Conservation (phyloP, 2,888 invertebrate genomes). For the Tolmerus cingulatus region DNA sequence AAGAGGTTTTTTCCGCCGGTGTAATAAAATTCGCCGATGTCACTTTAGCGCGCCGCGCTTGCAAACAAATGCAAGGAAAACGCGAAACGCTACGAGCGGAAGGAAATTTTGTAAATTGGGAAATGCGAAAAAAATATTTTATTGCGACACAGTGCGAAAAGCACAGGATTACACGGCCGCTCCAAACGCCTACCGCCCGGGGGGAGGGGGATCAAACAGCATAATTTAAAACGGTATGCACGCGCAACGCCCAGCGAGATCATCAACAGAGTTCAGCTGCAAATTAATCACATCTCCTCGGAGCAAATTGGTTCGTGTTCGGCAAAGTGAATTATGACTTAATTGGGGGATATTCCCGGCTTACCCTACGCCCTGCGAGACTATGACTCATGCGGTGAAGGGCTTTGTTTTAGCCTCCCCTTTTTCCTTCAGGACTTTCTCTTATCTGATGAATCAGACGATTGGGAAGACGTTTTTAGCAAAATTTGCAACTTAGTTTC, state of each 20-base stretch:
- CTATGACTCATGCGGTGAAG: neutral
- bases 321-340: neutral
- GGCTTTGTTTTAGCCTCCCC: neutral
- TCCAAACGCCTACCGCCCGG: neutral
- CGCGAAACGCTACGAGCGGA: neutral
- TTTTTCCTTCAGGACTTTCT: neutral
- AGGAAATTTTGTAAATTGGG: neutral
- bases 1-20: neutral
- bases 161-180: neutral
- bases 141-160: neutral
- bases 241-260: neutral
- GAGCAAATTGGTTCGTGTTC: neutral
- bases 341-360: neutral
- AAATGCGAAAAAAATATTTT: neutral
- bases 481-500: neutral
- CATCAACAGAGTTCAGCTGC: neutral
- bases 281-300: neutral
- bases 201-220: too few relatives aligned
- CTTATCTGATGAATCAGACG: neutral
- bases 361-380: neutral
- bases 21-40: neutral
- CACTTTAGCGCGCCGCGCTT: neutral
- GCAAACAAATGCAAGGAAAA: neutral
- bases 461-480: neutral
- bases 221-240: neutral